Evolutionary conservation across 2,113 vertebrate species (phyloP).

Genomic region (Cairina moschata): DNA sequence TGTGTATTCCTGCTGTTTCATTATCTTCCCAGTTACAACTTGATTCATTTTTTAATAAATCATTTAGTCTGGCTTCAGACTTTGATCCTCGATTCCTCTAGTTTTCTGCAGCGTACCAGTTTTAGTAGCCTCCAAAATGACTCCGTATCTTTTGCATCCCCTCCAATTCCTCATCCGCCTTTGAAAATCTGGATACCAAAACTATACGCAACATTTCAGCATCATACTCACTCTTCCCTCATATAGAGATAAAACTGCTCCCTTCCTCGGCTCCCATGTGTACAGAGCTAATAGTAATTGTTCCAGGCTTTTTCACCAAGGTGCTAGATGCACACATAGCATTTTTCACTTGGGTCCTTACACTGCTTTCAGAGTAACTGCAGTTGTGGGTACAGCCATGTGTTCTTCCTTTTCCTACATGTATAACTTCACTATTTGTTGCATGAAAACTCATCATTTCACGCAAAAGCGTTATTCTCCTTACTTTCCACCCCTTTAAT

Average conservation of each 20-base stretch:
- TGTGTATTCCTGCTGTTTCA: background rate
- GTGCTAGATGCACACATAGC: no score
- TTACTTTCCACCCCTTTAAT: background rate
- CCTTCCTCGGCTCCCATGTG: background rate
- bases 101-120: background rate
- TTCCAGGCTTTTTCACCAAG: background rate
- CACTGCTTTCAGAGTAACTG: background rate
- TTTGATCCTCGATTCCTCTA: background rate
- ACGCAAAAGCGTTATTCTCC: background rate
- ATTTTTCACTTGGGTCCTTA: background rate
- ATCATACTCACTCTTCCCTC: background rate
- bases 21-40: background rate
- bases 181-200: background rate
- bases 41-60: background rate
- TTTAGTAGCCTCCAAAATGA: background rate
- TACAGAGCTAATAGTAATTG: background rate
- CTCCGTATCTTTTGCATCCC: background rate
- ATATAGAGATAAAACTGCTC: background rate
- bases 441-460: background rate
- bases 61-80: background rate
- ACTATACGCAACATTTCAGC: background rate
- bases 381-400: background rate
- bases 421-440: background rate
- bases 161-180: background rate
- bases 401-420: background rate